Base-by-base conservation (phyloP, 2,888 invertebrate genomes). In the Pammene fasciana region DNA sequence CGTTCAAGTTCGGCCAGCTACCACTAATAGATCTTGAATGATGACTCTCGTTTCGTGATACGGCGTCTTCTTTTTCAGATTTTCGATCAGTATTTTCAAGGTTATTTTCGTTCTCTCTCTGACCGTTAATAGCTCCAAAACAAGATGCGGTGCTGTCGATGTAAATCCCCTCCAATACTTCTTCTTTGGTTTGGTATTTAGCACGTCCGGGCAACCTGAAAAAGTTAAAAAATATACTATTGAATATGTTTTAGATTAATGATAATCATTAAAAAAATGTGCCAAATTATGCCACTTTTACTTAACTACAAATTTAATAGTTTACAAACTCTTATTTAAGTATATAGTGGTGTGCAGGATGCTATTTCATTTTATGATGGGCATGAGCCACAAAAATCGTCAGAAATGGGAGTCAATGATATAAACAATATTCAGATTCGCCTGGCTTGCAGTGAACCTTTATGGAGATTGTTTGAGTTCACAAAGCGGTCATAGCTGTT, bases 81-180 rank as follows among this genome's bases (percentile, higher is more conserved):
- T 84, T 86, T 34, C 81, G 84, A 67, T 87, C 87, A 55, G 74
- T 76, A 56, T 78, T 82, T 73, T 86, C 79, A 74, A 74, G 64
- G 57, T 75, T 78, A 68, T 78, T 84, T 70, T 86, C 85, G 79
- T 82, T 86, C 76, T 86, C 87, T 74, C 82, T 87, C 71, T 89
- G 89, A 67, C 87, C 88, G 77, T 89, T 92, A 75, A 93, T 92
- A 71, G 92, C 92, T 54, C 91, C 93, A 78, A 93, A 93, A 78
- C 93, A 93, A 73, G 93, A 92, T 62, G 87, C 92, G 56, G 92
- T 92, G 73, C 93, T 92, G 72, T 93, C 92, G 71, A 92, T 93
- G 75, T 93, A 93, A 73, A 93, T 92, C 50, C 89, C 88, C 78
- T 93, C 93, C 72, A 92, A 82, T 73, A 92, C 92, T 82, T 93